These are phyloP conservation scores for Acipenser oxyrinchus DNA, from an alignment of 2,797 vertebrate genomes.

Conservation along the genomic window DNA sequence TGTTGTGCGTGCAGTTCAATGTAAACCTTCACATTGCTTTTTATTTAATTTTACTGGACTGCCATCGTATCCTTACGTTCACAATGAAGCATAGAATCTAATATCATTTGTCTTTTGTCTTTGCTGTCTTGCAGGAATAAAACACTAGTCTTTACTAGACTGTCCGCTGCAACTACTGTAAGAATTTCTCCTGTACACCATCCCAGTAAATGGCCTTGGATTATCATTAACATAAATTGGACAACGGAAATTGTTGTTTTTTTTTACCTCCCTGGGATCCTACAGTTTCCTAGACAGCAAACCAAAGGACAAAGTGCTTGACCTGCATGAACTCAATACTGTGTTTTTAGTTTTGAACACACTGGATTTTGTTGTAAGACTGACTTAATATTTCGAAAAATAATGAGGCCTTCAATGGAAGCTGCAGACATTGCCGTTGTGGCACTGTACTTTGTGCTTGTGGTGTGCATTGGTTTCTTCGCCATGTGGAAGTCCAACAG, in stretches of 20 bases:
- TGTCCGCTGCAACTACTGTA: slow-evolving; percentile 66
- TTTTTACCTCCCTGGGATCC: slow-evolving; percentile 47
- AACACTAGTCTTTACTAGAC: slow-evolving; percentile 81
- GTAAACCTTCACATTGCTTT: no score
- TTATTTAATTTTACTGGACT: no score
- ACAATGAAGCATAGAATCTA: no score
- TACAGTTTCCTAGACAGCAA: slow-evolving; percentile 76
- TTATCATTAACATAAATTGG: slow-evolving; percentile 61
- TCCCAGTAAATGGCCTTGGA: slow-evolving; percentile 80
- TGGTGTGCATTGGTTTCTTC: slow-evolving; percentile 86
- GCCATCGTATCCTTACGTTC: no score
- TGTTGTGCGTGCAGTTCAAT: no score
- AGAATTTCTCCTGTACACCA: slow-evolving; percentile 74
- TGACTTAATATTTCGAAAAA: no score
- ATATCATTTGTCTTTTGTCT: slow-evolving; percentile 74
- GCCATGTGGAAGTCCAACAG: slow-evolving; percentile 96
- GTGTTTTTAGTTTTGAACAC: neutral
- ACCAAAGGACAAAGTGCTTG: slow-evolving; percentile 81
- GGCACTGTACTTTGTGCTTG: slow-evolving; percentile 88
- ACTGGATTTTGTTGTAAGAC: no score
- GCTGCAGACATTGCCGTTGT: slow-evolving; percentile 87
- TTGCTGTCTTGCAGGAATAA: slow-evolving; percentile 95
- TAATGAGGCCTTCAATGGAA: slow-evolving; percentile 81
- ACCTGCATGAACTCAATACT: slow-evolving; percentile 21
- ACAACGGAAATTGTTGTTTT: slow-evolving; percentile 24